Conservation (phyloP, 2,888 invertebrate genomes). For the Drosophila dives region DNA sequence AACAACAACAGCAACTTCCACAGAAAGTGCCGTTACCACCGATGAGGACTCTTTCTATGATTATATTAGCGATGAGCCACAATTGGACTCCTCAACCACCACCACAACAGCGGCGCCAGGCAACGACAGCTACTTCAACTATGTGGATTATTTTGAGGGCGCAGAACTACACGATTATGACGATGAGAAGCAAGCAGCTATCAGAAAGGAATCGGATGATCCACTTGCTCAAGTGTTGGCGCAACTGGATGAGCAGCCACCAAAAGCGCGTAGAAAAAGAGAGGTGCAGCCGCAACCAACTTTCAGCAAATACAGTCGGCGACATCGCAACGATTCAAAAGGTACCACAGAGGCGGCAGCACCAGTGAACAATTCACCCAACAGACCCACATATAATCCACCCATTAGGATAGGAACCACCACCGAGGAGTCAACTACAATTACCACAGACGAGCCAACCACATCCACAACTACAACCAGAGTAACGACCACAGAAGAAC, state of each 20-base stretch:
- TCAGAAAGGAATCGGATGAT: constrained; percentile 61
- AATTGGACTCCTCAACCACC: constrained; percentile 45
- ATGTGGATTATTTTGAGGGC: constrained; percentile 82
- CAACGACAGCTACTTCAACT: constrained; percentile 79
- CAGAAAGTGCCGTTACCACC: constrained; percentile 38
- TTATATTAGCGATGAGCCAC: constrained; percentile 59
- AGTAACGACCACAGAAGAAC: constrained; percentile 17
- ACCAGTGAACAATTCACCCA: constrained; percentile 14
- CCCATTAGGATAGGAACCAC: constrained; percentile 40
- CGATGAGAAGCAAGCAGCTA: constrained; percentile 37
- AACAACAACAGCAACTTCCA: constrained; percentile 44
- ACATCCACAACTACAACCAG: constrained; percentile 7
- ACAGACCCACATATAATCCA: constrained; percentile 12
- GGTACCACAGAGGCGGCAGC: constrained; percentile 14
- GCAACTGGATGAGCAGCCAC: constrained; percentile 51
- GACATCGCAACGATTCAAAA: constrained; percentile 54
- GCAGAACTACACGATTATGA: constrained; percentile 53
- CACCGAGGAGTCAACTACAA: constrained; percentile 16
- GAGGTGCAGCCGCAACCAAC: constrained; percentile 37
- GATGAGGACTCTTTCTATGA: constrained; percentile 65
- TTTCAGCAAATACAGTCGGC: constrained; percentile 60
- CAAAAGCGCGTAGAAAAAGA: constrained; percentile 31
- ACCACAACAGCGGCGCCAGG: constrained; percentile 66
- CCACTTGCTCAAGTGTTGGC: constrained; percentile 58
- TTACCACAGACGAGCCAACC: constrained; percentile 18